Conservation (phyloP, 2,113 vertebrate genomes). For the Hyperopisus bebe region DNA sequence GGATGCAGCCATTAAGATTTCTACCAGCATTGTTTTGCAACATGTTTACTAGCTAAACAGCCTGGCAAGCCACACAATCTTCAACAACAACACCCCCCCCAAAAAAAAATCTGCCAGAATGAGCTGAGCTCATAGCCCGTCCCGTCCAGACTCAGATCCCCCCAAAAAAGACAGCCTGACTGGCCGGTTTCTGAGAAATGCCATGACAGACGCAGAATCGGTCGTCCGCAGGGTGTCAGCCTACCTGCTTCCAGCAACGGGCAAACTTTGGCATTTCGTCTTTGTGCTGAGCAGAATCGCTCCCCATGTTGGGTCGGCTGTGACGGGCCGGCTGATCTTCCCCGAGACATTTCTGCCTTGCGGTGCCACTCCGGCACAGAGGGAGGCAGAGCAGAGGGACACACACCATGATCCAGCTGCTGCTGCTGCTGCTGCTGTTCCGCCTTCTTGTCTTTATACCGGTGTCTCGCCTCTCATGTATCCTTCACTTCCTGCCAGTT, state of each 20-base stretch:
- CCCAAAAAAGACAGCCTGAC: not conserved
- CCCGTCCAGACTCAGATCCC: not conserved
- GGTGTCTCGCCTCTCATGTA: not conserved
- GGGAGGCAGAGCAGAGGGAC: constrained; percentile 44
- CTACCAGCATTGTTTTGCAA: not conserved
- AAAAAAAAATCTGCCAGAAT: not conserved
- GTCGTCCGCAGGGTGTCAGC: not conserved
- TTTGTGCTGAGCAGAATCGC: constrained; percentile 64
- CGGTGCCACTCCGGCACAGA: not conserved
- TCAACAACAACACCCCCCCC: not conserved
- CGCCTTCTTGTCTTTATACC: not conserved
- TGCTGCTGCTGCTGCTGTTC: not conserved
- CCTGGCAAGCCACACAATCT: not conserved
- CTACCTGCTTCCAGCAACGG: constrained; percentile 65
- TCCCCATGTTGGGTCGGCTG: constrained; percentile 57
- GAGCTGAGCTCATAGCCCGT: not conserved
- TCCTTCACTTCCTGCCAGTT: not conserved
- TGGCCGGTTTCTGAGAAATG: not conserved
- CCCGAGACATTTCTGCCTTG: not conserved
- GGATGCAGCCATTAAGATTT: not conserved
- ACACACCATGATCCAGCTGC: constrained; percentile 35
- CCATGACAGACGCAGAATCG: not conserved
- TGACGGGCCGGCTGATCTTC: not conserved
- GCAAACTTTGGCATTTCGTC: constrained; percentile 60
- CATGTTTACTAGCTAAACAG: not conserved